A percentile compares a stretch with the other conserved stretches of the same genome.
phyloP scores from a whole-genome alignment of 2,888 invertebrate species.

The Adelphocoris suturalis region DNA sequence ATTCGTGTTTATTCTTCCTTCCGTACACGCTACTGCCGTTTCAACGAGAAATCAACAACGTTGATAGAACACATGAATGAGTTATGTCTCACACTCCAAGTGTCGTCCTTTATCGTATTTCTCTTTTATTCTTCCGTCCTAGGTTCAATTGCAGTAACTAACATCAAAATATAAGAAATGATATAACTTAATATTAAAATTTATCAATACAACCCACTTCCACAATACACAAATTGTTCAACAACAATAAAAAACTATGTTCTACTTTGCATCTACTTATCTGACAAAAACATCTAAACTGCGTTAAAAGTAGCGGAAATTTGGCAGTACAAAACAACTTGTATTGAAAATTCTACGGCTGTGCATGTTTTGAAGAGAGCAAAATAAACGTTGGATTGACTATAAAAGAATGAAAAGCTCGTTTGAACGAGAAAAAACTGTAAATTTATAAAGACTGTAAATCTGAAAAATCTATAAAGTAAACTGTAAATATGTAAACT shows the following conservation, averaged over 20 bases:
- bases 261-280: constrained; percentile 12
- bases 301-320: not conserved
- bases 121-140: no score
- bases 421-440: no score
- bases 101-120: no score
- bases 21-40: not conserved
- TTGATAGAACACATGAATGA: constrained; percentile 2
- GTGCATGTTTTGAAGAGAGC: not conserved
- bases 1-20: constrained; percentile 32
- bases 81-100: not conserved
- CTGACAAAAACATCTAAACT: not conserved
- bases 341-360: not conserved
- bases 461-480: no score
- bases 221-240: not conserved
- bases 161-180: no score
- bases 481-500: no score
- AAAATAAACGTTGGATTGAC: not conserved
- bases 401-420: no score
- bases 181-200: not conserved
- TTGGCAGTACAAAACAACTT: constrained; percentile 27
- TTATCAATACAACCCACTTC: not conserved
- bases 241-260: not conserved
- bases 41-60: constrained; percentile 17
- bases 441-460: not conserved
- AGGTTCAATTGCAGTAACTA: no score